Evolutionary conservation across 2,888 invertebrate genomes (phyloP).

Genomic region (Heliothis peltigera): DNA sequence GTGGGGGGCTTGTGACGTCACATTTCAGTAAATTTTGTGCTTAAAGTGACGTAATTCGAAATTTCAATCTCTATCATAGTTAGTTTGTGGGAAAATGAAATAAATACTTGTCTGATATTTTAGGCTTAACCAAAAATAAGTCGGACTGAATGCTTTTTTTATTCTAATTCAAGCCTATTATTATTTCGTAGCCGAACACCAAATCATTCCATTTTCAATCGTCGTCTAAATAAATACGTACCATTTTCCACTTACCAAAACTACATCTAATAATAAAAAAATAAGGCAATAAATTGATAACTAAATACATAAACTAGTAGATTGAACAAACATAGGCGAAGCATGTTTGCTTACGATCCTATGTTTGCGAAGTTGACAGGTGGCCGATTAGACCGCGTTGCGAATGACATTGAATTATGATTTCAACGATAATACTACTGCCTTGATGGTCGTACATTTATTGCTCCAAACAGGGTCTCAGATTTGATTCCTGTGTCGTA

Average conservation of each 20-base stretch:
- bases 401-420: slow-evolving; percentile 68
- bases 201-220: neutral
- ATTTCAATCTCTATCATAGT: no score
- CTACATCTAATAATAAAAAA: slow-evolving; percentile 53
- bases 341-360: slow-evolving; percentile 72
- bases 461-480: no score
- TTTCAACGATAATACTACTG: slow-evolving; percentile 60
- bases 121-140: no score
- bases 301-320: slow-evolving; percentile 41
- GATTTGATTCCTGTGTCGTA: no score
- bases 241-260: slow-evolving; percentile 7
- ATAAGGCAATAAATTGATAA: slow-evolving; percentile 59
- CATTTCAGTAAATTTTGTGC: no score
- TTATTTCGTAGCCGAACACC: no score
- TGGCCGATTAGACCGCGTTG: slow-evolving; percentile 72
- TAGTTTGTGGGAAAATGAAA: no score
- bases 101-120: no score
- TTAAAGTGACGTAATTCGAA: no score
- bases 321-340: slow-evolving; percentile 56
- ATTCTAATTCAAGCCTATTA: no score
- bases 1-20: no score
- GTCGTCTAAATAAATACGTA: slow-evolving; percentile 8
- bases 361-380: slow-evolving; percentile 72
- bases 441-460: neutral
- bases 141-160: no score